These are phyloP conservation scores for Lucinisca nassula DNA, from an alignment of 2,888 invertebrate species.

Conservation along the genomic window DNA sequence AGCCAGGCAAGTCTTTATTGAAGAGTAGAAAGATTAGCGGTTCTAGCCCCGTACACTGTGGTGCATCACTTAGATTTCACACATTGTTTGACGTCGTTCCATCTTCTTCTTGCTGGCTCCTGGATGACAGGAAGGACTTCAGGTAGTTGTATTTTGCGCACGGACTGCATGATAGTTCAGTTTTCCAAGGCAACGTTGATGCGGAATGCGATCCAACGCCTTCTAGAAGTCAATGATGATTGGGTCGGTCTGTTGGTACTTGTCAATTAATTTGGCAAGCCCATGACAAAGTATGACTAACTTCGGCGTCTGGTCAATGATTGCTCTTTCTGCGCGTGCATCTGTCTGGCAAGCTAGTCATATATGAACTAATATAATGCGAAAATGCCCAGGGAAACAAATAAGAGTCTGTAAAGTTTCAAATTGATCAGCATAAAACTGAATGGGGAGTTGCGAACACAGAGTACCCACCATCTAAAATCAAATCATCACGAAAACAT, in stretches of 20 bases:
- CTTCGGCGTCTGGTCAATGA: too few relatives aligned
- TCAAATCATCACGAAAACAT: too few relatives aligned
- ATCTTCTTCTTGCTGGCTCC: conserved; percentile 37
- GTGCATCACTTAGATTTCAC: conserved; percentile 35
- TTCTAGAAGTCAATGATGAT: conserved; percentile 31
- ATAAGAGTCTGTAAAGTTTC: too few relatives aligned
- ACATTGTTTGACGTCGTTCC: conserved; percentile 14
- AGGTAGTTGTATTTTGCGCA: conserved; percentile 30
- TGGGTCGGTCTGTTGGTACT: conserved; percentile 23
- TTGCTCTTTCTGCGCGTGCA: too few relatives aligned
- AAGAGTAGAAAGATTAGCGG: conserved; percentile 26
- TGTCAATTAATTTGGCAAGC: background rate
- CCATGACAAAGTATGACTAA: background rate
- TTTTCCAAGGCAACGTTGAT: conserved; percentile 19
- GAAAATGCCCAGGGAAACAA: too few relatives aligned
- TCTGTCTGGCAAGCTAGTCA: too few relatives aligned
- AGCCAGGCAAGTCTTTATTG: conserved; percentile 20
- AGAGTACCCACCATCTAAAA: too few relatives aligned
- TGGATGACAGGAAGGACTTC: conserved; percentile 7
- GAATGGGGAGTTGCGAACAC: too few relatives aligned
- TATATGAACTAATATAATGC: too few relatives aligned
- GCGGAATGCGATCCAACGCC: conserved; percentile 37
- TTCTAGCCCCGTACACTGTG: conserved; percentile 24
- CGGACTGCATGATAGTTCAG: conserved; percentile 26
- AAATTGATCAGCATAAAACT: too few relatives aligned